Base-by-base conservation (phyloP, 2,113 vertebrate species). In the Oryzias melastigma region DNA sequence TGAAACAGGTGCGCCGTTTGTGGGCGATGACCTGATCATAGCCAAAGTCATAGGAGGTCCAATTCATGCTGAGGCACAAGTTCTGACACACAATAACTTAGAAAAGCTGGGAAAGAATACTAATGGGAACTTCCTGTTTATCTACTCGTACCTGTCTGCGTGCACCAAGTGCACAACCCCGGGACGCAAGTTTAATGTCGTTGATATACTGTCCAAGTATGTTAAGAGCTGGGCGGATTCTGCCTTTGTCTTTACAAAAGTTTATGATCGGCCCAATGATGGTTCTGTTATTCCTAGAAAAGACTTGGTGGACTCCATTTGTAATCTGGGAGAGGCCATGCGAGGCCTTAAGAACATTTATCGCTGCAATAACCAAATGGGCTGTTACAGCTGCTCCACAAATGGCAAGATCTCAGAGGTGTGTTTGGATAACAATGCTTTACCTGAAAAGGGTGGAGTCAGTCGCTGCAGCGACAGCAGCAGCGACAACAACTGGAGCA, bases 301-400 rank as follows among this genome's bases (percentile, higher is more conserved):
- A 1, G n/a, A 4, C 2, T 0, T 63, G 50, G 0, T 0, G 24
- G 0, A 4, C 0, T 53, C 24, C 27, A 41, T 4, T 29, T 1
- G 1, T 1, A 15, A 17, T 3, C 61, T 63, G 4, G 50, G 5
- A 0, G 3, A 0, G 1, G 6, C 22, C 14, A 13, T 62, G 60
- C 22, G 41, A 5, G 17, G 24, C 18, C 50, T 53, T 6, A 15
- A 7, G 12, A 27, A 62, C 7, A 25, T 45, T 14, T 52, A 45
- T 45, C 24, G 60, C 14, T 62, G 60, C 52, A 14, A 44, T 6
- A 5, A 16, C 3, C 5, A 19, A 3, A 17, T 62, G 2, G 16
- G 15, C 27, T 53, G 60, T 53, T 19, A 29, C 49, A 46, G 42
- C 41, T 62, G 60, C 41, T 62, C 14, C 8, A 4, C 1, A 12